Conservation (phyloP, 1,140 invertebrate species). For the Pteromalus puparum region DNA sequence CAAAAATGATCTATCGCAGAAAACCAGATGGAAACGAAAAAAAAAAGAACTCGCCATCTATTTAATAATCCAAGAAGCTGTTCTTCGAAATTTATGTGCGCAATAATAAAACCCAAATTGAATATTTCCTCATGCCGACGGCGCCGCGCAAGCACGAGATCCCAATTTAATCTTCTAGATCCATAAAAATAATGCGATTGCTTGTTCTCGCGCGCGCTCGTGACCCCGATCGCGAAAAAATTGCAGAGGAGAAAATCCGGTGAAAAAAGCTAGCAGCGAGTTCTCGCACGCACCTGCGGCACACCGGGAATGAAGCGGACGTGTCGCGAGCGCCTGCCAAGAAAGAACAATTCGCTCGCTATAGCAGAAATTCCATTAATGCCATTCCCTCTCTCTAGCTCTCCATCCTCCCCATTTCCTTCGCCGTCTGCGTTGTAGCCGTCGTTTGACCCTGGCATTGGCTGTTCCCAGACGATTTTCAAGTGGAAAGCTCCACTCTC, state of each 20-base stretch:
- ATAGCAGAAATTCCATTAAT: background rate
- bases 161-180: background rate
- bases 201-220: background rate
- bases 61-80: background rate
- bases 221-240: background rate
- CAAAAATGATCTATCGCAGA: background rate
- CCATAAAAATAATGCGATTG: background rate
- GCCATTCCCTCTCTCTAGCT: background rate
- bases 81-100: background rate
- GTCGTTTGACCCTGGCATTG: background rate
- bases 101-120: background rate
- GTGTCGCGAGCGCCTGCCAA: background rate
- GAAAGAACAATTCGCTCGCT: background rate
- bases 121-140: background rate
- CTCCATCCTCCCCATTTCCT: background rate
- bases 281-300: background rate
- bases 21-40: too few species aligned
- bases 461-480: background rate
- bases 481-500: background rate
- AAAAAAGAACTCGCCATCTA: background rate
- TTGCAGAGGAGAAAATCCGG: background rate
- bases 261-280: background rate
- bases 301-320: background rate
- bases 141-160: too few species aligned
- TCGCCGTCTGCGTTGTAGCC: background rate